These are phyloP conservation scores for Malaclemys terrapin DNA, from an alignment of 2,113 vertebrate species.

Conservation along the genomic window DNA sequence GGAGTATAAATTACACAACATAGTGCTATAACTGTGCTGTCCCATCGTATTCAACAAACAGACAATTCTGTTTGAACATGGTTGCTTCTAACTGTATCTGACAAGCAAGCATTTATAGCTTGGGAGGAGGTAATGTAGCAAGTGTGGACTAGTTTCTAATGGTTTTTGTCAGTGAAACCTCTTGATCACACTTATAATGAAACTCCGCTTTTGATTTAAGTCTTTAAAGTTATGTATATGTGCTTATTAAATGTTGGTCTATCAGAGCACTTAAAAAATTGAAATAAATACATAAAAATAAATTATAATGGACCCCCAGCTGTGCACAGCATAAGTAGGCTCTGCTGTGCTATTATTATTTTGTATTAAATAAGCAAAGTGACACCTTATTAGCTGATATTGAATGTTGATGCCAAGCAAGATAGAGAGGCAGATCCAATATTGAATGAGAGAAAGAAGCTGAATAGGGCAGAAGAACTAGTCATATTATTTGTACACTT, in stretches of 20 bases:
- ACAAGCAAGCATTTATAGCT: not conserved
- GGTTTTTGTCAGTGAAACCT: not conserved
- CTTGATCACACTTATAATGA: not conserved
- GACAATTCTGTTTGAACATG: not conserved
- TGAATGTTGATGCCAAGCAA: not conserved
- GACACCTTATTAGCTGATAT: not conserved
- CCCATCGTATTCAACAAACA: not conserved
- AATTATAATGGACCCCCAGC: not conserved
- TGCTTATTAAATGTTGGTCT: not conserved
- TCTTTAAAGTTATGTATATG: not conserved
- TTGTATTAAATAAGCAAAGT: not conserved
- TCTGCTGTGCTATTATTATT: not conserved
- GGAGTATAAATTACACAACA: not conserved
- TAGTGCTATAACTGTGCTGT: not conserved
- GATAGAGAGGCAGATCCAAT: not conserved
- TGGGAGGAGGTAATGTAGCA: not conserved
- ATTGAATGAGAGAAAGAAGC: not conserved
- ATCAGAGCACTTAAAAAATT: not conserved
- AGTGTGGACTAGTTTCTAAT: not conserved
- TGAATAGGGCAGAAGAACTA: not conserved
- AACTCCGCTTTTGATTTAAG: not conserved
- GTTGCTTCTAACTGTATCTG: not conserved
- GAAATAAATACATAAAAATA: not conserved
- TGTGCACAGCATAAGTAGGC: not conserved
- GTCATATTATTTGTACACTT: not conserved